These are phyloP conservation scores for Diadema setosum DNA, from an alignment of 35 echinoderm and acorn worm genomes.

Conservation along the genomic window DNA sequence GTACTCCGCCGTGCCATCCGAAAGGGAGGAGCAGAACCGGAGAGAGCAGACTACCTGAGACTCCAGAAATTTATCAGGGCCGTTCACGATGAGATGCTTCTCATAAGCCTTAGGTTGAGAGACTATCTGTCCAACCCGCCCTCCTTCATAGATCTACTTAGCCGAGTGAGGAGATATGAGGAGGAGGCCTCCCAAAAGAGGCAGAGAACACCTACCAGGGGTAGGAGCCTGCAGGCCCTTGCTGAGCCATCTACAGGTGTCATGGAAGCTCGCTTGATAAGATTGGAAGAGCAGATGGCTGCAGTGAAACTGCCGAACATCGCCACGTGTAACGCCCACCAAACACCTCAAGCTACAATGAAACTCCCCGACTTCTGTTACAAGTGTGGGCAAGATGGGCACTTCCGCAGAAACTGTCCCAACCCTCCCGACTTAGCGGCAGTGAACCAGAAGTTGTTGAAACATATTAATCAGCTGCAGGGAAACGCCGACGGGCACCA, in stretches of 20 bases:
- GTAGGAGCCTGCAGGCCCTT: not conserved
- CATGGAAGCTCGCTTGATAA: too few relatives aligned
- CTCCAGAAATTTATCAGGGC: conserved; percentile 20
- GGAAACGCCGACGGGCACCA: not conserved
- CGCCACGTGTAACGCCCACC: too few relatives aligned
- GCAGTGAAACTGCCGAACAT: too few relatives aligned
- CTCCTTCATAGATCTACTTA: not conserved
- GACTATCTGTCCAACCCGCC: not conserved
- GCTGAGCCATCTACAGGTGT: too few relatives aligned
- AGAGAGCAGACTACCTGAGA: not conserved
- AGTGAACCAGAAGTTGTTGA: too few relatives aligned
- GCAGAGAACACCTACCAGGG: not conserved
- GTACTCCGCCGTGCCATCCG: not conserved
- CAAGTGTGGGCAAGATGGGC: too few relatives aligned
- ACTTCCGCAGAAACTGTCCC: too few relatives aligned
- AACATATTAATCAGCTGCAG: not conserved
- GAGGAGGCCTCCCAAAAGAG: not conserved
- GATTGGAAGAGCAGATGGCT: too few relatives aligned
- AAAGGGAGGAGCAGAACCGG: not conserved
- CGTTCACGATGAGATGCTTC: not conserved
- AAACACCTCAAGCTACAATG: too few relatives aligned
- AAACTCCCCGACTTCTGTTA: too few relatives aligned
- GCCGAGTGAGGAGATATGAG: not conserved
- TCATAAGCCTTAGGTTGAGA: not conserved
- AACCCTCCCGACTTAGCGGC: too few relatives aligned